Percentiles rank a stretch among this genome's conserved stretches.
phyloP scores from a whole-genome alignment of 35 echinoderm and acorn worm genomes.

The Ophiothrix spiculata region DNA sequence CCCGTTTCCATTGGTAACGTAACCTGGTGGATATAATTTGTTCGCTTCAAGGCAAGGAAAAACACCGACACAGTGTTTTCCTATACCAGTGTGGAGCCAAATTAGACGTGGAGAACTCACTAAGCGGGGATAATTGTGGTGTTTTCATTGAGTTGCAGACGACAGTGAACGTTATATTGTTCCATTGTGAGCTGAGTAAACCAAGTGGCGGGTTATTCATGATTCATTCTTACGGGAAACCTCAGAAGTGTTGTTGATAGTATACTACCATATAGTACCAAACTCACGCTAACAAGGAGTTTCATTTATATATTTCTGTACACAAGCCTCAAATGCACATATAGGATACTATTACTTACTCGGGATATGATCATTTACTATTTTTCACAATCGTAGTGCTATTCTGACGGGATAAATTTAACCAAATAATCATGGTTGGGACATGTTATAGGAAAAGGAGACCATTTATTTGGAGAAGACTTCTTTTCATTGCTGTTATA shows the following conservation, averaged over 20 bases:
- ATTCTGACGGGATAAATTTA: neutral
- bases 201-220: neutral
- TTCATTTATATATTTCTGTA: too few species aligned
- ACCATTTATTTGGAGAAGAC: neutral
- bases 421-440: neutral
- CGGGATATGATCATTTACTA: neutral
- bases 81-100: neutral
- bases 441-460: neutral
- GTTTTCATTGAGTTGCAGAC: neutral
- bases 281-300: neutral
- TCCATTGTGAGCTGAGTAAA: neutral
- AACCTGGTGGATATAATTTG: slow-evolving; percentile 15
- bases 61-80: neutral
- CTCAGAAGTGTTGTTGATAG: neutral
- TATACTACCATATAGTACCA: too few species aligned
- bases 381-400: neutral
- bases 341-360: neutral
- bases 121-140: slow-evolving; percentile 8
- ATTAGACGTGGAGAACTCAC: neutral
- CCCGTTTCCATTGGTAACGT: slow-evolving; percentile 2
- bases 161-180: neutral
- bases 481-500: neutral
- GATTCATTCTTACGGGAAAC: neutral
- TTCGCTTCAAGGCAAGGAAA: neutral
- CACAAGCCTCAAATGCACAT: too few species aligned